A percentile compares a stretch with the other conserved stretches of the same genome.
These are phyloP conservation scores for Odontomachus brunneus DNA, from an alignment of 1,140 invertebrate species.

Conservation along the genomic window DNA sequence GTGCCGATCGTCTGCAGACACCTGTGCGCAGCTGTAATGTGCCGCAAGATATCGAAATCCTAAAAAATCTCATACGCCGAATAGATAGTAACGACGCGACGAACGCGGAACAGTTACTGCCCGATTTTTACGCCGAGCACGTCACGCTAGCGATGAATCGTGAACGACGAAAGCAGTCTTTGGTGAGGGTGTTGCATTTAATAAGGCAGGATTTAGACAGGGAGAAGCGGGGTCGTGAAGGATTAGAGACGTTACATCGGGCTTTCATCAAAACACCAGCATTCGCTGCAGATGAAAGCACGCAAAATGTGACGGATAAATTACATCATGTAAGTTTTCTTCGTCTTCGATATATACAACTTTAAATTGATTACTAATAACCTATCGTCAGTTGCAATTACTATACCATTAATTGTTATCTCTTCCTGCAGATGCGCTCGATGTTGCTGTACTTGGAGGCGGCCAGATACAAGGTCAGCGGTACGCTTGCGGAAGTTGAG, in stretches of 20 bases:
- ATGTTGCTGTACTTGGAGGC: constrained; percentile 97
- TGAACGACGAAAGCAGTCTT: constrained; percentile 92
- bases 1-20: constrained; percentile 88
- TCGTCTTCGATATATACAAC: neutral
- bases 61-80: constrained; percentile 88
- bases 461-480: constrained; percentile 94
- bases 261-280: constrained; percentile 96
- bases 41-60: constrained; percentile 89
- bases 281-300: constrained; percentile 95
- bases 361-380: neutral
- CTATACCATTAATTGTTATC: neutral
- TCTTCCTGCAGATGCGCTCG: constrained; percentile 91
- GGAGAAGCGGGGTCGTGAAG: constrained; percentile 93
- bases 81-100: constrained; percentile 79
- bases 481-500: constrained; percentile 92
- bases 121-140: constrained; percentile 98
- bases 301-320: constrained; percentile 96
- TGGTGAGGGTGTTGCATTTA: constrained; percentile 93
- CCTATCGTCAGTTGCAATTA: neutral
- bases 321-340: constrained; percentile 92
- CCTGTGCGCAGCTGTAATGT: constrained; percentile 91
- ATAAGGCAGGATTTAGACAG: constrained; percentile 94
- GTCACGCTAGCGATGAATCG: constrained; percentile 96
- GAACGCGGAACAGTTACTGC: constrained; percentile 92
- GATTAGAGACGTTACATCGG: constrained; percentile 94